Conservation (phyloP, 2,113 vertebrate species). For the Balaenoptera acutorostrata region DNA sequence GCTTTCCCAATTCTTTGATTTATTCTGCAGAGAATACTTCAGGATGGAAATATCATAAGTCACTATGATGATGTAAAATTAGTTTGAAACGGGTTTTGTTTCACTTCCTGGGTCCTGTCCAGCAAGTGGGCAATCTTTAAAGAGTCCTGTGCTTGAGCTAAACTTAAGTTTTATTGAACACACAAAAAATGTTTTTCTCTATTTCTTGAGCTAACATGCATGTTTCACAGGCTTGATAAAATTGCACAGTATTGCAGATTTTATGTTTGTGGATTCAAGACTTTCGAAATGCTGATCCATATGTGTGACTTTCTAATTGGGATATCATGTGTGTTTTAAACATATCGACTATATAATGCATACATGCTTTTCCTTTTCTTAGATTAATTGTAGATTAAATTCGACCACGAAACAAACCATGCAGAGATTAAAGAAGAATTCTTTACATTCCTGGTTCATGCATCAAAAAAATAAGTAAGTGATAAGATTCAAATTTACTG, state of each 20-base stretch:
- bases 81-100: neutral
- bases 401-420: neutral
- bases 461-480: constrained; percentile 6
- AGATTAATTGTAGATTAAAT: neutral
- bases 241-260: neutral
- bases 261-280: neutral
- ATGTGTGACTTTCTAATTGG: neutral
- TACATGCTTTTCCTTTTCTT: constrained; percentile 13
- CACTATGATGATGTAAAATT: neutral
- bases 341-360: neutral
- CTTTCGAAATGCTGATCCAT: neutral
- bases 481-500: neutral
- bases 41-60: neutral
- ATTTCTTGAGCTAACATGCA: neutral
- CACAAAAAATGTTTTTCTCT: neutral
- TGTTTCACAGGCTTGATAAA: neutral
- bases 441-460: neutral
- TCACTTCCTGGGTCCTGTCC: neutral
- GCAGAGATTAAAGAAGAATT: neutral
- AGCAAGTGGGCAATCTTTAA: neutral
- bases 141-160: neutral
- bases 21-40: neutral
- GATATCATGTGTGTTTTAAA: neutral
- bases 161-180: neutral
- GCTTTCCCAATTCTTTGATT: neutral